phyloP scores from a whole-genome alignment of 2,113 vertebrate species.

The Origma solitaria region DNA sequence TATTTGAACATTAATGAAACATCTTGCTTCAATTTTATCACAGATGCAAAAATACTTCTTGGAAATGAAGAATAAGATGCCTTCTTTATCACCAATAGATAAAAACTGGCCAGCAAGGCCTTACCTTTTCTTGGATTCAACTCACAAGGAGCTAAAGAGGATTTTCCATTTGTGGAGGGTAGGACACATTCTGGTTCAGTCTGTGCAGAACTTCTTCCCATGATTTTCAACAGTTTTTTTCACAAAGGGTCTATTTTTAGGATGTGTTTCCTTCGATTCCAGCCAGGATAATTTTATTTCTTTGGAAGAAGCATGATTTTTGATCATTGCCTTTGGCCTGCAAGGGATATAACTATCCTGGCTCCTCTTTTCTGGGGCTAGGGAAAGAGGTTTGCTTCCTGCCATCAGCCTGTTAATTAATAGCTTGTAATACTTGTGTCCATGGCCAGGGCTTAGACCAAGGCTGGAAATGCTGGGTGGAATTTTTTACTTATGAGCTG shows the following conservation, averaged over 20 bases:
- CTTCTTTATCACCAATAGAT: conserved; percentile 93
- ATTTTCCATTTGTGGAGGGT: conserved; percentile 98
- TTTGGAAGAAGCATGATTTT: background rate
- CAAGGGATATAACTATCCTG: background rate
- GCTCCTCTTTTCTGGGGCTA: background rate
- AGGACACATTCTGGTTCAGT: background rate
- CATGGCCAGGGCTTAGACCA: background rate
- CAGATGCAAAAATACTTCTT: conserved; percentile 97
- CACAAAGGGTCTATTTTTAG: background rate
- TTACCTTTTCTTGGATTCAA: conserved; percentile 88
- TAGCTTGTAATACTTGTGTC: background rate
- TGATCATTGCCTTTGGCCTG: background rate
- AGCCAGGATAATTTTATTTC: background rate
- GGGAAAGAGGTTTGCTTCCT: background rate
- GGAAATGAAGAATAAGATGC: conserved; percentile 86
- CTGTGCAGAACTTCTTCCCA: background rate
- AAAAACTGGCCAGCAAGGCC: conserved; percentile 89
- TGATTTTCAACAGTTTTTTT: background rate
- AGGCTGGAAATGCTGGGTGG: background rate
- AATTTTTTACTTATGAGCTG: conserved; percentile 1
- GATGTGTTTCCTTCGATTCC: background rate
- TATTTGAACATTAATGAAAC: background rate
- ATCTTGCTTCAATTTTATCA: conserved; percentile 33
- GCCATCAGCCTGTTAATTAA: background rate
- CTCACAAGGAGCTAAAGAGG: conserved; percentile 85